These are phyloP conservation scores for Ranitomeya variabilis DNA, from an alignment of 2,113 vertebrate genomes.

Conservation along the genomic window DNA sequence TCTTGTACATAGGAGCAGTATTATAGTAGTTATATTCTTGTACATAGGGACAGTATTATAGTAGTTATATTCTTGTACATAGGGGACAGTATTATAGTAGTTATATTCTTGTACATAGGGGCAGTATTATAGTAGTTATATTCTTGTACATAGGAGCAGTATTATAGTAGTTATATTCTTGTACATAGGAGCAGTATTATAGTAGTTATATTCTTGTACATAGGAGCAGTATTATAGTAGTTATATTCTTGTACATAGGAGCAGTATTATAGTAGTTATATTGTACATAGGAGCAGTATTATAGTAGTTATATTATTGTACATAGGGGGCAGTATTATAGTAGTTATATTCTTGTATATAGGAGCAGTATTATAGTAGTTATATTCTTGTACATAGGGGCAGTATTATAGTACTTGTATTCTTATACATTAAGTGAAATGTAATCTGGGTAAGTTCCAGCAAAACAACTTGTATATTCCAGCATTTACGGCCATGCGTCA, in stretches of 20 bases:
- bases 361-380: background rate
- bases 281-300: background rate
- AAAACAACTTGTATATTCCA: background rate
- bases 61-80: constrained; percentile 2
- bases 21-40: background rate
- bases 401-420: background rate
- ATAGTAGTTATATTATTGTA: background rate
- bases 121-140: background rate
- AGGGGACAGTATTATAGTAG: background rate
- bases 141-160: background rate
- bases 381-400: background rate
- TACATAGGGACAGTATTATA: background rate
- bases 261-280: too few relatives aligned
- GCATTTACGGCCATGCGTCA: background rate
- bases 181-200: background rate
- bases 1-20: background rate
- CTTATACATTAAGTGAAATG: background rate
- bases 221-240: background rate
- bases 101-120: too few relatives aligned
- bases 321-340: background rate
- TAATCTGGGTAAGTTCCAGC: background rate
- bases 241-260: too few relatives aligned
- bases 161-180: background rate
- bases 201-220: background rate
- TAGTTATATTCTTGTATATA: background rate